These are phyloP conservation scores for Meloidogyne floridensis DNA, from an alignment of 1,140 invertebrate genomes.

Conservation along the genomic window DNA sequence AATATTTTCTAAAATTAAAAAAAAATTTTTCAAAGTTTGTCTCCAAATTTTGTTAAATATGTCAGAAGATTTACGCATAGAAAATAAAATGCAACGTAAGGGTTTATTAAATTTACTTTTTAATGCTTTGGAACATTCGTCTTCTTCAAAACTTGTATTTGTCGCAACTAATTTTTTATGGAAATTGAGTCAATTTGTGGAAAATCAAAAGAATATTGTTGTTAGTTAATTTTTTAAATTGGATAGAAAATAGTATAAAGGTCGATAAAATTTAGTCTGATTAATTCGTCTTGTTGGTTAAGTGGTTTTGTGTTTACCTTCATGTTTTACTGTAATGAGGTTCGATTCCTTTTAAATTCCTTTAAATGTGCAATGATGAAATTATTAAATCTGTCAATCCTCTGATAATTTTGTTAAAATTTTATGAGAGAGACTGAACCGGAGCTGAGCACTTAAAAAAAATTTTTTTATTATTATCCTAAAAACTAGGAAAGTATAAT, in stretches of 20 bases:
- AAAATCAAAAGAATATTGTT: constrained; percentile 91
- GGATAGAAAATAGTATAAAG: too few species aligned
- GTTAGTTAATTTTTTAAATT: not conserved
- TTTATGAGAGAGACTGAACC: too few species aligned
- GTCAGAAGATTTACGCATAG: constrained; percentile 86
- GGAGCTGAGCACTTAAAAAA: not conserved
- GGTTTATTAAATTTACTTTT: constrained; percentile 84
- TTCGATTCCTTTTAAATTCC: not conserved
- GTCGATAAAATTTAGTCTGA: too few species aligned
- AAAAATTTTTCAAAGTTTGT: constrained; percentile 67
- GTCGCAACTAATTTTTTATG: constrained; percentile 90
- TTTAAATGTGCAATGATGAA: not conserved
- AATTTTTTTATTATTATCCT: not conserved
- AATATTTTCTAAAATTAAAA: constrained; percentile 33
- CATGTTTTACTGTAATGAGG: not conserved
- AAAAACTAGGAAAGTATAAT: too few species aligned
- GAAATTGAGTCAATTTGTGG: constrained; percentile 87
- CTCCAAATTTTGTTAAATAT: constrained; percentile 91
- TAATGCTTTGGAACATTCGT: constrained; percentile 83
- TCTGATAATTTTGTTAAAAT: not conserved
- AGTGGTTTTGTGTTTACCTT: not conserved
- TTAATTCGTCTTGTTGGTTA: not conserved
- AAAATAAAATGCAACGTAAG: constrained; percentile 93
- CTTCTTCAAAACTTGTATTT: constrained; percentile 80
- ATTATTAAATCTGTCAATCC: not conserved